A percentile compares a stretch with the other conserved stretches of the same genome.
Conservation (phyloP, 2,888 invertebrate species). For the Eupithecia subfuscata region DNA sequence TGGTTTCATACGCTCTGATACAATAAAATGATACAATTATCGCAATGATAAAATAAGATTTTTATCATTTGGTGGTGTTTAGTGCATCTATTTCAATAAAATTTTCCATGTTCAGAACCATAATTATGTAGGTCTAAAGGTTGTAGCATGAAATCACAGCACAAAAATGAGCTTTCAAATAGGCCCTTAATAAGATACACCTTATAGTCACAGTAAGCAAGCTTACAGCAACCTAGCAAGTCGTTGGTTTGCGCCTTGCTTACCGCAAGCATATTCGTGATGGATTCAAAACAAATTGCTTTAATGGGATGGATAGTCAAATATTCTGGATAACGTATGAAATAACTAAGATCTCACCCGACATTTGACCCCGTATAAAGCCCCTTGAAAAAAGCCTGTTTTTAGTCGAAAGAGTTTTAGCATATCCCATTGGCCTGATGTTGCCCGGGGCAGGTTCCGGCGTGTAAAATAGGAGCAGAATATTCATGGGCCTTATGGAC, state of each 20-base stretch:
- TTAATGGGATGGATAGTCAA: background rate
- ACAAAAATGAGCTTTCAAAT: background rate
- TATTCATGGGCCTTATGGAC: constrained; percentile 42
- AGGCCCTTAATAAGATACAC: no score
- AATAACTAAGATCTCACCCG: background rate
- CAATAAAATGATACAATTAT: no score
- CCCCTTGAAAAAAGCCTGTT: constrained; percentile 20
- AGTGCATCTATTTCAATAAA: background rate
- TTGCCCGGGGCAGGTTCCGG: constrained; percentile 43
- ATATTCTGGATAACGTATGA: background rate
- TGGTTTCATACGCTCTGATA: no score
- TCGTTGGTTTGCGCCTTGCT: background rate
- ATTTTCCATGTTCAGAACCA: background rate
- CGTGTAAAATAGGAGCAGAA: constrained; percentile 40
- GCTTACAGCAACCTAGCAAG: no score
- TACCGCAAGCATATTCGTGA: background rate
- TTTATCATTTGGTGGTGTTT: background rate
- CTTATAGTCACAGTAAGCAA: no score
- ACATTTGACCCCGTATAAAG: background rate
- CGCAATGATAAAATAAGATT: background rate
- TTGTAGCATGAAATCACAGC: background rate
- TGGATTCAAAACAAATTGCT: background rate
- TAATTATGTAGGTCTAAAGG: no score
- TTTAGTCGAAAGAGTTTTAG: constrained; percentile 35
- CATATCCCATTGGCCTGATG: constrained; percentile 41